Percentiles rank a stretch among this genome's conserved stretches.
Conservation (phyloP, 2,888 invertebrate genomes). For the Agapetus fuscipes region DNA sequence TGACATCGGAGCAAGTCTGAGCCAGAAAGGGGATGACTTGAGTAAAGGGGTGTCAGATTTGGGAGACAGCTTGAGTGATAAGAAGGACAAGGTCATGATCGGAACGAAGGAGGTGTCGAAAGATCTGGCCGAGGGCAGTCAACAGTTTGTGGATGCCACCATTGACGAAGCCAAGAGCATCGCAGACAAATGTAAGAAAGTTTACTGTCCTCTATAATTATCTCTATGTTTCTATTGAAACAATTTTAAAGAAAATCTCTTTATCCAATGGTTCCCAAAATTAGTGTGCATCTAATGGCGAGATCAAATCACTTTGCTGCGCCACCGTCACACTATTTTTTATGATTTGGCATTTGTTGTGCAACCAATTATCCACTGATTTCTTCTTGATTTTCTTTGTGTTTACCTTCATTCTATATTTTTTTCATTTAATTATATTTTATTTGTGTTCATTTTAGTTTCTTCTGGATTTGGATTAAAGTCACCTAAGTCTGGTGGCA, state of each 20-base stretch:
- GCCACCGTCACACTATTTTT: no score
- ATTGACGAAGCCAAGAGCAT: slow-evolving; percentile 35
- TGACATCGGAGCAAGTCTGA: no score
- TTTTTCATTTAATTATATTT: neutral
- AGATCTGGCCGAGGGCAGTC: slow-evolving; percentile 14
- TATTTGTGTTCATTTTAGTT: neutral
- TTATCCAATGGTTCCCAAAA: no score
- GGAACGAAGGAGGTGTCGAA: slow-evolving; percentile 10
- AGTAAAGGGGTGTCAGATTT: slow-evolving; percentile 20
- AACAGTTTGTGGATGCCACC: slow-evolving; percentile 26
- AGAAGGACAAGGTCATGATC: neutral
- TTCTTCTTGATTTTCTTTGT: neutral
- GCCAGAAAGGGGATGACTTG: slow-evolving; percentile 26
- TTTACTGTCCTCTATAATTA: slow-evolving; percentile 41
- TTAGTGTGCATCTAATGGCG: no score
- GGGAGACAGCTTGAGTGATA: slow-evolving; percentile 3
- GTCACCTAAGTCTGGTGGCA: slow-evolving; percentile 29
- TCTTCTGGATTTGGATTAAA: slow-evolving; percentile 3
- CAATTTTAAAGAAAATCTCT: no score
- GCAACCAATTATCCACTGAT: neutral
- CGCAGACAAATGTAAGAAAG: slow-evolving; percentile 29
- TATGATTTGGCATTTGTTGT: neutral
- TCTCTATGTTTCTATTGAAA: slow-evolving; percentile 27
- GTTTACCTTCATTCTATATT: neutral
- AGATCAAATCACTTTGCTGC: no score